phyloP scores from a whole-genome alignment of 2,888 invertebrate species.

The Aleiodes leptofemur region DNA sequence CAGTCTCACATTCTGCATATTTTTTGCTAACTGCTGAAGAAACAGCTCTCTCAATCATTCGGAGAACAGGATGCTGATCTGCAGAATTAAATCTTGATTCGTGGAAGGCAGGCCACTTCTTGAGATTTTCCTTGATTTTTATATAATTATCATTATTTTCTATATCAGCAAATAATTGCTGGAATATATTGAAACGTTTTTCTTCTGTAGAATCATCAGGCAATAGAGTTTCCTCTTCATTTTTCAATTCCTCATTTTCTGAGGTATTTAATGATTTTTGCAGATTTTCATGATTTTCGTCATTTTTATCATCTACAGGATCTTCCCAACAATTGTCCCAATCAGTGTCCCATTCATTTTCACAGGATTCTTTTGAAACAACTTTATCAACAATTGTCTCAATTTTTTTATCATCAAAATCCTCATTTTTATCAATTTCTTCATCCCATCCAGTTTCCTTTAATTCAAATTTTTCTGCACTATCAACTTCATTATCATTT shows the following conservation, averaged over 20 bases:
- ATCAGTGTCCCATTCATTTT: conserved; percentile 9
- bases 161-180: conserved; percentile 58
- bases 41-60: conserved; percentile 59
- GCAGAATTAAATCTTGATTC: conserved; percentile 56
- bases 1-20: conserved; percentile 54
- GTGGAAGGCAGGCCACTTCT: conserved; percentile 63
- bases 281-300: conserved; percentile 40
- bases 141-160: conserved; percentile 60
- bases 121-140: conserved; percentile 61
- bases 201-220: conserved; percentile 58
- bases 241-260: conserved; percentile 34
- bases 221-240: conserved; percentile 31
- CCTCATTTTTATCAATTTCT: conserved; percentile 1
- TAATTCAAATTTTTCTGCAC: neutral
- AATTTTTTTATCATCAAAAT: neutral
- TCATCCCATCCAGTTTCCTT: conserved; percentile 3
- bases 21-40: conserved; percentile 54
- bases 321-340: conserved; percentile 63
- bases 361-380: neutral
- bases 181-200: conserved; percentile 63
- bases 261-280: conserved; percentile 40
- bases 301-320: conserved; percentile 62
- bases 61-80: conserved; percentile 62
- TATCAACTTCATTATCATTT: conserved; percentile 27
- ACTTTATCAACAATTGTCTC: neutral